These are phyloP conservation scores for zebrafish (Danio rerio) DNA, from an alignment of 2,113 vertebrate species.

Conservation along the genomic window DNA sequence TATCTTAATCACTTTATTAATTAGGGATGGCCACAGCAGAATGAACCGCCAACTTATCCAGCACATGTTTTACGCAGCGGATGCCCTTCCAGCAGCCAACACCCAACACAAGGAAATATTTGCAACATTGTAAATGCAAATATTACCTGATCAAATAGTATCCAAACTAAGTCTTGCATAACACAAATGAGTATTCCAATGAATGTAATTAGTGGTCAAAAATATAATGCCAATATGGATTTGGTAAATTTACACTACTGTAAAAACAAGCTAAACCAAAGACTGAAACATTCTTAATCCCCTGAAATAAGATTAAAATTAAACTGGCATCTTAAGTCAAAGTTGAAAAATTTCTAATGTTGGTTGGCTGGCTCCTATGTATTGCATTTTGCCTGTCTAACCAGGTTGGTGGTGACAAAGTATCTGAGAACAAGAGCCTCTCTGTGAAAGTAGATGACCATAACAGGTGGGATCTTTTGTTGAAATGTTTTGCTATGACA, in stretches of 20 bases:
- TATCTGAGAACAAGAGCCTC: conserved; percentile 18
- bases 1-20: too few relatives aligned
- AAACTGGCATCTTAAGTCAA: conserved; percentile 1
- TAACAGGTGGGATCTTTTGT: conserved; percentile 26
- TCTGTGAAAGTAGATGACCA: not conserved
- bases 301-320: not conserved
- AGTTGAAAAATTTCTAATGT: conserved; percentile 16
- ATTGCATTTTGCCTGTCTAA: not conserved
- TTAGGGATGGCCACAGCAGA: too few relatives aligned
- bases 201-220: conserved; percentile 67
- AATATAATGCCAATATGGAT: conserved; percentile 65
- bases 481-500: conserved; percentile 23
- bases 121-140: too few relatives aligned
- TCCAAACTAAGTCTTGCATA: not conserved
- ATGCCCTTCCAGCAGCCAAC: too few relatives aligned
- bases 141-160: too few relatives aligned
- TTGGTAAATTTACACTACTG: conserved; percentile 59
- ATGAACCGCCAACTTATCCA: too few relatives aligned
- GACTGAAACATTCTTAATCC: not conserved
- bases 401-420: not conserved
- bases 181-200: conserved; percentile 35
- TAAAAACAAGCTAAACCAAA: not conserved
- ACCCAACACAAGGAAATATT: too few relatives aligned
- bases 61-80: too few relatives aligned
- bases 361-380: conserved; percentile 2